Conservation (phyloP, 2,113 vertebrate species). For the Mobula hypostoma region DNA sequence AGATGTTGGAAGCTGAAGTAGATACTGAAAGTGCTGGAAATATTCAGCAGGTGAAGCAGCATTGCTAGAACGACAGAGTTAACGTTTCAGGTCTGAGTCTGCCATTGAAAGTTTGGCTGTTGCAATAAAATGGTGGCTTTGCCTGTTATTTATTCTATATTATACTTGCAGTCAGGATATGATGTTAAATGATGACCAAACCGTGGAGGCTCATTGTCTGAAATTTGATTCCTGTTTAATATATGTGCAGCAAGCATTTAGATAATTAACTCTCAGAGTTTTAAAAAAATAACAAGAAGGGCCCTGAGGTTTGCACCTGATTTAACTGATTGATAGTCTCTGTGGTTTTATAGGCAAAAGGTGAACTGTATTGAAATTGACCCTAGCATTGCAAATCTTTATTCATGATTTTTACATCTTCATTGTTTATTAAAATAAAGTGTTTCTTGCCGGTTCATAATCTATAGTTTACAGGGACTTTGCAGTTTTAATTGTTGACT, state of each 20-base stretch:
- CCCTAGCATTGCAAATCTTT: not conserved
- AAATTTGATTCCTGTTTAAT: not conserved
- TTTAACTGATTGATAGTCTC: not conserved
- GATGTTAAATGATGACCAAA: not conserved
- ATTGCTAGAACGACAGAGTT: too few species aligned
- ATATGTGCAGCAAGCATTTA: not conserved
- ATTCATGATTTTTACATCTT: not conserved
- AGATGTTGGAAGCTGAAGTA: too few species aligned
- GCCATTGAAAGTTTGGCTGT: too few species aligned
- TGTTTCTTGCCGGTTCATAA: not conserved
- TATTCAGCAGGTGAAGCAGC: too few species aligned
- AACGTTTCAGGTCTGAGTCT: too few species aligned
- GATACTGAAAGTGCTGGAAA: too few species aligned
- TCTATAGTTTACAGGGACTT: not conserved
- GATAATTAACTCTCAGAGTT: not conserved
- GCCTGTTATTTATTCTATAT: not conserved
- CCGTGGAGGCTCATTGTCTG: not conserved
- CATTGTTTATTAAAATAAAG: not conserved
- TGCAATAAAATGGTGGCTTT: not conserved
- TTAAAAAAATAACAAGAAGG: not conserved
- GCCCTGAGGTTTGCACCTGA: slow-evolving; percentile 3
- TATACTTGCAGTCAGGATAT: not conserved
- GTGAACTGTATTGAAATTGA: not conserved
- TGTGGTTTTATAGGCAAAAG: not conserved
- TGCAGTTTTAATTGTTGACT: not conserved